A percentile compares a stretch with the other conserved stretches of the same genome.
phyloP scores from a whole-genome alignment of 2,113 vertebrate species.

The Hemiprocne comata region DNA sequence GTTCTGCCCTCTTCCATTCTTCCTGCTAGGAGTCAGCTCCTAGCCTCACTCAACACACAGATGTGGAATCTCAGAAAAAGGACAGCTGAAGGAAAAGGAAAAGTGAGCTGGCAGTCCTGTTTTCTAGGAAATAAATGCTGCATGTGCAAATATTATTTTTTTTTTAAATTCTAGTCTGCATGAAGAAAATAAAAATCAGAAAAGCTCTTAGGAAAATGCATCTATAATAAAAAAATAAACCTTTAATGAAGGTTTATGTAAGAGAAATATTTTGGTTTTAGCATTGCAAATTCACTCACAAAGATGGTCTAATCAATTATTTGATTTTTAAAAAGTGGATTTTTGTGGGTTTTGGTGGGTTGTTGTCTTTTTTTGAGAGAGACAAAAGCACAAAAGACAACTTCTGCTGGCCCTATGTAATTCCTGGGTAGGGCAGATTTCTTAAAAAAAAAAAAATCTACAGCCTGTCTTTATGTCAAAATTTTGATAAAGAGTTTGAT shows the following conservation, averaged over 20 bases:
- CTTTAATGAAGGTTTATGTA: background rate
- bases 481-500: background rate
- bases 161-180: background rate
- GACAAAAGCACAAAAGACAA: background rate
- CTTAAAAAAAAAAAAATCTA: background rate
- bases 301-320: background rate
- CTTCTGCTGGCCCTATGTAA: background rate
- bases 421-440: background rate
- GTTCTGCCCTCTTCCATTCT: background rate
- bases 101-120: background rate
- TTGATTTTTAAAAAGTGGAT: background rate
- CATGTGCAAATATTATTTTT: background rate
- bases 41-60: background rate
- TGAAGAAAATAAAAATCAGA: background rate
- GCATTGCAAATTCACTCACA: background rate
- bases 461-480: background rate
- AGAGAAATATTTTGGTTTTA: background rate
- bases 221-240: background rate
- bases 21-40: background rate
- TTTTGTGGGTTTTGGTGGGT: background rate
- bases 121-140: background rate
- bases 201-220: background rate
- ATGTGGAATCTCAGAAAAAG: background rate
- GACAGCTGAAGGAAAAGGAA: background rate
- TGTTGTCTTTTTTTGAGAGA: background rate